These are phyloP conservation scores for Eueremaeus valkanovi DNA, from an alignment of 2,888 invertebrate species.

Conservation along the genomic window DNA sequence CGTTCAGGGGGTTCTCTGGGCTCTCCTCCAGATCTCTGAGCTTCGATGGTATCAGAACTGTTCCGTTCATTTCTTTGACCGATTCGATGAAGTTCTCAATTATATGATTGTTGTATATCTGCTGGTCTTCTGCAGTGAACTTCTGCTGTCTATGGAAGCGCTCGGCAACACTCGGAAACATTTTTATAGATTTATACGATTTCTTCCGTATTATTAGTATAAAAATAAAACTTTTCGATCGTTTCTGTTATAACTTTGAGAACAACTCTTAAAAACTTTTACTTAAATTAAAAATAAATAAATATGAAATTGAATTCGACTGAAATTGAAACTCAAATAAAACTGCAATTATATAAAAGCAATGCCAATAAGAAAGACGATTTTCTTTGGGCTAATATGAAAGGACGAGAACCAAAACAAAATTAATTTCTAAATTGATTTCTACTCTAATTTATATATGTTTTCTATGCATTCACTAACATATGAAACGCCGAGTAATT, in stretches of 20 bases:
- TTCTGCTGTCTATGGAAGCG: not conserved
- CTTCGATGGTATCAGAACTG: constrained; percentile 38
- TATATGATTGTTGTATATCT: constrained; percentile 37
- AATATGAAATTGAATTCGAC: not conserved
- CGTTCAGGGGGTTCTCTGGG: not conserved
- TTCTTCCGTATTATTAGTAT: too few relatives aligned
- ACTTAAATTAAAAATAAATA: not conserved
- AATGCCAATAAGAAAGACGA: too few relatives aligned
- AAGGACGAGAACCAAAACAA: not conserved
- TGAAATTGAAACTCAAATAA: not conserved
- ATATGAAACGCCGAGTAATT: not conserved
- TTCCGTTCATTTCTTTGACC: constrained; percentile 39
- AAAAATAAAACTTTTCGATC: too few relatives aligned
- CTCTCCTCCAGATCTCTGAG: constrained; percentile 31
- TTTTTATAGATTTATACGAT: not conserved
- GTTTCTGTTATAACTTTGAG: too few relatives aligned
- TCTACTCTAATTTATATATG: too few relatives aligned
- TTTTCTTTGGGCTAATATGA: too few relatives aligned
- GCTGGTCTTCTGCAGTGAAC: constrained; percentile 34
- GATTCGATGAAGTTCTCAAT: constrained; percentile 40
- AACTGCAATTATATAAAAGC: too few relatives aligned
- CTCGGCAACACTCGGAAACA: constrained; percentile 5
- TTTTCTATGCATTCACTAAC: not conserved
- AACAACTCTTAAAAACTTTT: not conserved
- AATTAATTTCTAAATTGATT: too few relatives aligned